phyloP scores from a whole-genome alignment of 2,113 vertebrate species.

The Dromiciops gliroides region DNA sequence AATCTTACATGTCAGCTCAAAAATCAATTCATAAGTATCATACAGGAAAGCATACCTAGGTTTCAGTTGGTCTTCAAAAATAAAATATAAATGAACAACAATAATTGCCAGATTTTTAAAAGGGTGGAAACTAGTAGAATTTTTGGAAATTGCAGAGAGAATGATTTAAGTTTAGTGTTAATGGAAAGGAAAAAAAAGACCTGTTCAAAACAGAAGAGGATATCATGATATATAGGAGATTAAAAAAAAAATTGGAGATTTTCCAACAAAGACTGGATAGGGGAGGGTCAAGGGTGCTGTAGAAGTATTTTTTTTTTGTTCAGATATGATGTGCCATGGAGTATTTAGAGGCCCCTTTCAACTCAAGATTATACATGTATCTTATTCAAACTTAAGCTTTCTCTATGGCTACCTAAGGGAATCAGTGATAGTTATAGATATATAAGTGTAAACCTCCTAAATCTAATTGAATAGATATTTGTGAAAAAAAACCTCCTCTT shows the following conservation, averaged over 20 bases:
- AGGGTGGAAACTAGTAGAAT: not conserved
- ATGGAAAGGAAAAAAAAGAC: not conserved
- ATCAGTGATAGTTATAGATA: not conserved
- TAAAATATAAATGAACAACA: not conserved
- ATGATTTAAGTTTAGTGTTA: not conserved
- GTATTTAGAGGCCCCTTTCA: not conserved
- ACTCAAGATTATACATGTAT: not conserved
- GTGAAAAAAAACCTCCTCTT: not conserved
- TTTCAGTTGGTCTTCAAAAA: not conserved
- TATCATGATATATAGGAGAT: not conserved
- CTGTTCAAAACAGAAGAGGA: not conserved
- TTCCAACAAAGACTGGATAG: not conserved
- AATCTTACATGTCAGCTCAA: not conserved
- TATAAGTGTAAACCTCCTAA: not conserved
- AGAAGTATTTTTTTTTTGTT: not conserved
- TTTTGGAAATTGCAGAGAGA: not conserved
- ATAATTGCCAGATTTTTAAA: not conserved
- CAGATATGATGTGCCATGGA: not conserved
- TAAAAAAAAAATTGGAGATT: not conserved
- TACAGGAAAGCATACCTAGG: not conserved
- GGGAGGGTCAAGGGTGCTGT: not conserved
- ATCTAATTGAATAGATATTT: not conserved
- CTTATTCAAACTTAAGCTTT: not conserved
- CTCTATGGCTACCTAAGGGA: not conserved
- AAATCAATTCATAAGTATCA: not conserved